Evolutionary conservation across 92 coral and sea anemone species (phyloP).

Genomic region (Micromussa lordhowensis): DNA sequence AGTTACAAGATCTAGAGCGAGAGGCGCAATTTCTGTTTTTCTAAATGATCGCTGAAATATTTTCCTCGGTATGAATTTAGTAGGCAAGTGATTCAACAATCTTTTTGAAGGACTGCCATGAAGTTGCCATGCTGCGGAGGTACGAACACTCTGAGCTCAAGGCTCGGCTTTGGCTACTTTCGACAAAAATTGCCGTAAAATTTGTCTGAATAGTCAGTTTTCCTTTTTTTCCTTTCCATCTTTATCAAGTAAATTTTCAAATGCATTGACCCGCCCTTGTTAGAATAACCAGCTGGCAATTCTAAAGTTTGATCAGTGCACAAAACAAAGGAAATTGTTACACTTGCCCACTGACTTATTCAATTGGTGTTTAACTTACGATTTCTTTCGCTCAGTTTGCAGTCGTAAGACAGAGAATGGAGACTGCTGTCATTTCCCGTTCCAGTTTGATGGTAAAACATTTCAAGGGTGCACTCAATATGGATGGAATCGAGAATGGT

Average conservation of each 20-base stretch:
- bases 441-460: background rate
- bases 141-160: no score
- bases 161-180: no score
- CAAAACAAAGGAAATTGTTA: background rate
- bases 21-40: background rate
- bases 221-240: background rate
- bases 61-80: no score
- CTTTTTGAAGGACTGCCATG: no score
- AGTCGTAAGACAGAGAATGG: background rate
- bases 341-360: no score
- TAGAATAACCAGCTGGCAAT: background rate
- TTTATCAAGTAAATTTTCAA: no score
- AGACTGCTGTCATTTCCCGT: background rate
- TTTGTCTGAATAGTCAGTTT: background rate
- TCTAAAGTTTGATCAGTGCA: background rate
- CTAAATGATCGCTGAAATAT: no score
- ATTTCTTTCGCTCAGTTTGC: background rate
- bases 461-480: background rate
- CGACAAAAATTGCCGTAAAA: no score
- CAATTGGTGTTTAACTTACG: background rate
- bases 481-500: constrained; percentile 3
- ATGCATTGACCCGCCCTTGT: background rate
- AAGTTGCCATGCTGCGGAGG: no score
- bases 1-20: background rate
- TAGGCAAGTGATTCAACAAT: no score